These are phyloP conservation scores for Nettapus auritus DNA, from an alignment of 2,113 vertebrate genomes.

Conservation along the genomic window DNA sequence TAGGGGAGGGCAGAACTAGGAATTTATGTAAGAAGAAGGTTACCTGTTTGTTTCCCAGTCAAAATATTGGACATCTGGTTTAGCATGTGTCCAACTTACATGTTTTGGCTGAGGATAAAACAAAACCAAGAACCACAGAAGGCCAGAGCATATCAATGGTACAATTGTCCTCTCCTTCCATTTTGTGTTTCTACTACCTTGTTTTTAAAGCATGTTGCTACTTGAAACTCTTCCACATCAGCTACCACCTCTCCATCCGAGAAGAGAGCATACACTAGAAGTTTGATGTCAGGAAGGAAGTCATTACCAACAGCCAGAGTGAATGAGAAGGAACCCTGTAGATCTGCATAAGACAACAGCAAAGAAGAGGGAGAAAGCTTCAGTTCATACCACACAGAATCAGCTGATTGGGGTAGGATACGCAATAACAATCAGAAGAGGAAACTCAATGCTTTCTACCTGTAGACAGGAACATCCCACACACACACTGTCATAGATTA, in stretches of 20 bases:
- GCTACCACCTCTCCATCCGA: constrained; percentile 60
- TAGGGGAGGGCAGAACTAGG: neutral
- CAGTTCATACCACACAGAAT: neutral
- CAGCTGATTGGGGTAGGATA: neutral
- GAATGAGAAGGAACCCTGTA: constrained; percentile 60
- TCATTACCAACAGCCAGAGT: constrained; percentile 14
- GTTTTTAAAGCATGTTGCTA: constrained; percentile 52
- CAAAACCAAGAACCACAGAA: neutral
- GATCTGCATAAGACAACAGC: neutral
- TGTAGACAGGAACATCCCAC: neutral
- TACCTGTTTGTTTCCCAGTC: neutral
- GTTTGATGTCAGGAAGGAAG: constrained; percentile 6
- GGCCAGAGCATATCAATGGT: neutral
- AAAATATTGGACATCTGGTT: neutral
- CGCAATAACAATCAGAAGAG: neutral
- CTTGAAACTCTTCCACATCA: constrained; percentile 41
- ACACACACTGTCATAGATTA: neutral
- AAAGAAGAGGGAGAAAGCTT: neutral
- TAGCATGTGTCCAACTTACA: neutral
- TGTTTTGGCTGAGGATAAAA: neutral
- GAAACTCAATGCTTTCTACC: neutral
- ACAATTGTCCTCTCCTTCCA: neutral
- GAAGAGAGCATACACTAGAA: constrained; percentile 58
- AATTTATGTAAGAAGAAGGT: neutral
- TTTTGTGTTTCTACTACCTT: constrained; percentile 27